Percentiles rank a stretch among this genome's conserved stretches.
Conservation (phyloP, 64 coral and sea anemone genomes). For the Porites australiensis region DNA sequence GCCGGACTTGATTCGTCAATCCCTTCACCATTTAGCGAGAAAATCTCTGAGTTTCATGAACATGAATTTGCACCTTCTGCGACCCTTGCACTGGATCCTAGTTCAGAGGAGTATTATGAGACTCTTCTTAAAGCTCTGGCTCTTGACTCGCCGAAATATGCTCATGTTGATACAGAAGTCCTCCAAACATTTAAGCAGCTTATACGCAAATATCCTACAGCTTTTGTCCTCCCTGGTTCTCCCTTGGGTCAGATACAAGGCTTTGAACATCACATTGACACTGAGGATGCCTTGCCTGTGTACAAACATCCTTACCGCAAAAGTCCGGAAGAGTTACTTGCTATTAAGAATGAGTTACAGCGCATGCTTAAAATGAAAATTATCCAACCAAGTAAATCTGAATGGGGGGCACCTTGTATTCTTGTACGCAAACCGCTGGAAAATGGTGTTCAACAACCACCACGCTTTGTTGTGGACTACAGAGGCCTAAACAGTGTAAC, state of each 20-base stretch:
- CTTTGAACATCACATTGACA: slow-evolving; percentile 64
- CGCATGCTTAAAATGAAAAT: slow-evolving; percentile 61
- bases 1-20: background rate
- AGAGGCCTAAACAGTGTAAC: slow-evolving; percentile 37
- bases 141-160: background rate
- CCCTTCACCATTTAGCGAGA: background rate
- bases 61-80: background rate
- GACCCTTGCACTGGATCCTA: background rate
- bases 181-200: slow-evolving; percentile 43
- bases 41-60: background rate
- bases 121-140: background rate
- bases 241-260: slow-evolving; percentile 9
- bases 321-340: slow-evolving; percentile 43
- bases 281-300: slow-evolving; percentile 53
- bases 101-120: background rate
- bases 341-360: slow-evolving; percentile 40
- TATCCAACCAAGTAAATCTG: slow-evolving; percentile 57
- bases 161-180: slow-evolving; percentile 37
- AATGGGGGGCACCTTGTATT: slow-evolving; percentile 72
- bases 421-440: slow-evolving; percentile 51
- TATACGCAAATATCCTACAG: slow-evolving; percentile 43
- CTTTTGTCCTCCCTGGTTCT: slow-evolving; percentile 47
- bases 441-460: slow-evolving; percentile 46
- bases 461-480: slow-evolving; percentile 72
- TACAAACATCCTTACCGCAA: slow-evolving; percentile 65